Base-by-base conservation (phyloP, 2,113 vertebrate genomes). In the Pyrgilauda ruficollis region DNA sequence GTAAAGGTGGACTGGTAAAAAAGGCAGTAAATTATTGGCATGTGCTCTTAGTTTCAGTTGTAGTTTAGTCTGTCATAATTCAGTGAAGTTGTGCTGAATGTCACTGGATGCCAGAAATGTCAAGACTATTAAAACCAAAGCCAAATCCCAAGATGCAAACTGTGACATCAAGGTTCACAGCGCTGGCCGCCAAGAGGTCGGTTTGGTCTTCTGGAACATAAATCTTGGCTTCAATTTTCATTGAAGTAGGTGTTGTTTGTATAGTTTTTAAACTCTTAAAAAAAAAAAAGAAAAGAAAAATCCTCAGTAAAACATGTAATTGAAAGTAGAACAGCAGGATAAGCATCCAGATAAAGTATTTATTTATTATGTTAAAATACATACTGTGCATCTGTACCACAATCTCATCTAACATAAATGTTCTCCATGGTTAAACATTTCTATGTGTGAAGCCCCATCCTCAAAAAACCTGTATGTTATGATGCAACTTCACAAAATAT, bases 71-170 rank as follows among this genome's bases (percentile, higher is more conserved):
- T 68, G 30, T 56, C 47, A 63, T 68, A 80, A 72, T 46, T 84
- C 49, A 77, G 20, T 68, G 46, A 49, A 46, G 53, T 41, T 84
- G 30, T 35, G 18, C 39, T 87, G 61, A 84, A 68, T 69, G 64
- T 92, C 77, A 59, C 44, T 55, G 31, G 8, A 50, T 84, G 73
- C 70, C 85, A 91, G 52, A 79, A 87, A 84, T 64, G 33, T 76
- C 77, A 93, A 84, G 63, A 37, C 44, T 20, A 5, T 58, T 80
- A 70, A 93, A 83, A 87, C 13, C 22, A 50, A 93, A 87, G 33
- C 5, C 47, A 87, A 89, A 89, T 68, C 49, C 30, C 64, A 61
- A 56, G 44, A 69, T 47, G 50, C 22, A 70, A 93, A 91, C 53
- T 81, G 27, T 64, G 64, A 62, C 46, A 73, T 68, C 55, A 46